Evolutionary conservation across 2,888 invertebrate species (phyloP).

Genomic region (Orthonychiurus folsomi): DNA sequence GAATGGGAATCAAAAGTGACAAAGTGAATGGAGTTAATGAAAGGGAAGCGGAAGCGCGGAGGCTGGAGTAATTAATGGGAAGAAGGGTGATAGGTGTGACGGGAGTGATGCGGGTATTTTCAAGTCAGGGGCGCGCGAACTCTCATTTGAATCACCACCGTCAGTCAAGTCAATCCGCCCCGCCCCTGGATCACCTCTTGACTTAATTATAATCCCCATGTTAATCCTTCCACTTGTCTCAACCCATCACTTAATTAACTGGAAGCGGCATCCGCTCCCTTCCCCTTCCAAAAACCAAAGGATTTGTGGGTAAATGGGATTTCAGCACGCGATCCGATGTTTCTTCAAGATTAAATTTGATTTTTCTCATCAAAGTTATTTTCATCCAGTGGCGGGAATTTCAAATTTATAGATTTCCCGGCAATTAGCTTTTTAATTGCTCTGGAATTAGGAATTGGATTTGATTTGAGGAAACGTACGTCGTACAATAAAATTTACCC

Average conservation of each 20-base stretch:
- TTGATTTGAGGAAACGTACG: too few relatives aligned
- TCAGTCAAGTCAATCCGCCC: constrained; percentile 17
- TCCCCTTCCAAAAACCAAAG: constrained; percentile 15
- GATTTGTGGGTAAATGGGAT: neutral
- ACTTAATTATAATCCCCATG: constrained; percentile 30
- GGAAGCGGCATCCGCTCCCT: constrained; percentile 15
- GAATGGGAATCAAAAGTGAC: too few relatives aligned
- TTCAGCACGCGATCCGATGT: neutral
- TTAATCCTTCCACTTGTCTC: constrained; percentile 25
- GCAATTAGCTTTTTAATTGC: too few relatives aligned
- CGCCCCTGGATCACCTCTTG: constrained; percentile 27
- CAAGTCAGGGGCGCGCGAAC: neutral
- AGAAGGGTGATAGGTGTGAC: neutral
- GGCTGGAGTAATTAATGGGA: constrained; percentile 14
- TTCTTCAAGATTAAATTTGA: too few relatives aligned
- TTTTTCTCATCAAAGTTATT: too few relatives aligned
- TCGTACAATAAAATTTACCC: too few relatives aligned
- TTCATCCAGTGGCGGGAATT: too few relatives aligned
- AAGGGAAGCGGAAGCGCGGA: neutral
- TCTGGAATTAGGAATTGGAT: too few relatives aligned
- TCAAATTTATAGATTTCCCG: too few relatives aligned
- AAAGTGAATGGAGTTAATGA: neutral
- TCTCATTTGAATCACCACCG: neutral
- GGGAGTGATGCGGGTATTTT: neutral
- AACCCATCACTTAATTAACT: constrained; percentile 31